Evolutionary conservation across 2,113 vertebrate genomes (phyloP).

Genomic region (Eleginops maclovinus): DNA sequence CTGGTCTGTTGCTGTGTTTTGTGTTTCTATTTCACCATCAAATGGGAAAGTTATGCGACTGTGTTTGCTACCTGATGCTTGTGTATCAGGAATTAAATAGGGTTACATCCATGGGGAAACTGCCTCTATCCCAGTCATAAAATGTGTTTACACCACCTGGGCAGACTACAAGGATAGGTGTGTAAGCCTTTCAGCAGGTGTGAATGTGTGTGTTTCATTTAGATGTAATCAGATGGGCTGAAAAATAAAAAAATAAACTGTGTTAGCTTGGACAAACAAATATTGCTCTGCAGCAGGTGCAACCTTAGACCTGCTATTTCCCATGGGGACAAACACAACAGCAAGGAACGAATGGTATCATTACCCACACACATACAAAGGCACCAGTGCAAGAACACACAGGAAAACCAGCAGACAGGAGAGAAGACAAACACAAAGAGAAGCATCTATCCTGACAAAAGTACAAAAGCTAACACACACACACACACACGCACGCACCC

Average conservation of each 20-base stretch:
- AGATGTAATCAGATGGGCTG: constrained; percentile 56
- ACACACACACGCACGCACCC: constrained; percentile 15
- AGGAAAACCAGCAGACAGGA: constrained; percentile 25
- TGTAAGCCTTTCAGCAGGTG: constrained; percentile 33
- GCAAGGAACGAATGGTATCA: constrained; percentile 59
- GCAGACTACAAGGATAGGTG: constrained; percentile 19
- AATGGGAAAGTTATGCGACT: neutral
- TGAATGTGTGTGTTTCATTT: constrained; percentile 52
- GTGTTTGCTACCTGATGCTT: neutral
- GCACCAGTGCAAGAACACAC: constrained; percentile 19
- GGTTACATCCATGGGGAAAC: constrained; percentile 27
- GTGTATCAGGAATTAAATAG: constrained; percentile 25
- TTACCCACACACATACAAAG: constrained; percentile 54
- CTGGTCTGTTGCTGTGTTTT: neutral
- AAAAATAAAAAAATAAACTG: constrained; percentile 44
- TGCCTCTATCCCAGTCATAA: constrained; percentile 19
- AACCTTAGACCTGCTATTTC: constrained; percentile 72
- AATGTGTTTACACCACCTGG: constrained; percentile 50
- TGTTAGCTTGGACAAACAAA: constrained; percentile 56
- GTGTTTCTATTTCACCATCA: neutral
- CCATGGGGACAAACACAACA: constrained; percentile 50
- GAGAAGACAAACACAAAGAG: constrained; percentile 49
- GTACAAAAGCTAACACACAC: constrained; percentile 16
- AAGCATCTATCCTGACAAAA: constrained; percentile 52
- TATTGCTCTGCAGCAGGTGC: constrained; percentile 72